Conservation (phyloP, 2,113 vertebrate genomes). For the Prinia subflava region DNA sequence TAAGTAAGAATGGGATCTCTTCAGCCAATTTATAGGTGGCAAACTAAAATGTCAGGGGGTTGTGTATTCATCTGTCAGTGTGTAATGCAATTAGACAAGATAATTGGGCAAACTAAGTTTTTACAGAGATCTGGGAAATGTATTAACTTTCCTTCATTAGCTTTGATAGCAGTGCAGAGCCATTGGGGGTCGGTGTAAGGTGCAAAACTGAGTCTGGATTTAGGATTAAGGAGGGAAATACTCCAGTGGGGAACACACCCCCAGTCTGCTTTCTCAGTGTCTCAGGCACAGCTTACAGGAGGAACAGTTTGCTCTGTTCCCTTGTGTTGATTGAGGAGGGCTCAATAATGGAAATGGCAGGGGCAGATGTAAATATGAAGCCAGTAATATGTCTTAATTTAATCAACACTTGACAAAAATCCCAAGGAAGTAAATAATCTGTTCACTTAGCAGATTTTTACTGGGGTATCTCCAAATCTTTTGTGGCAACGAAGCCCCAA, state of each 20-base stretch:
- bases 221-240: background rate
- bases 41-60: conserved; percentile 61
- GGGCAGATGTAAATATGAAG: background rate
- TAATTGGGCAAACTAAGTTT: conserved; percentile 66
- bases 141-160: conserved; percentile 36
- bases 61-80: conserved; percentile 62
- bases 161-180: background rate
- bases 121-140: conserved; percentile 47
- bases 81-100: conserved; percentile 71
- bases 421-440: background rate
- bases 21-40: conserved; percentile 27
- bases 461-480: background rate
- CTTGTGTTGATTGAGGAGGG: background rate
- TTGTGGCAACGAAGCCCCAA: background rate
- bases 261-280: background rate
- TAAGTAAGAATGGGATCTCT: conserved; percentile 13
- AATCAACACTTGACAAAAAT: background rate
- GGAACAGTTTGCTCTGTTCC: background rate
- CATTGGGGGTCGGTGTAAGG: background rate
- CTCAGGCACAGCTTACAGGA: background rate
- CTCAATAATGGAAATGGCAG: background rate
- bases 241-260: background rate
- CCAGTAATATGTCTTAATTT: background rate
- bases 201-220: background rate
- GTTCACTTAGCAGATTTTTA: background rate